phyloP scores from a whole-genome alignment of 23 tunicate genomes.

The Halocynthia roretzi region DNA sequence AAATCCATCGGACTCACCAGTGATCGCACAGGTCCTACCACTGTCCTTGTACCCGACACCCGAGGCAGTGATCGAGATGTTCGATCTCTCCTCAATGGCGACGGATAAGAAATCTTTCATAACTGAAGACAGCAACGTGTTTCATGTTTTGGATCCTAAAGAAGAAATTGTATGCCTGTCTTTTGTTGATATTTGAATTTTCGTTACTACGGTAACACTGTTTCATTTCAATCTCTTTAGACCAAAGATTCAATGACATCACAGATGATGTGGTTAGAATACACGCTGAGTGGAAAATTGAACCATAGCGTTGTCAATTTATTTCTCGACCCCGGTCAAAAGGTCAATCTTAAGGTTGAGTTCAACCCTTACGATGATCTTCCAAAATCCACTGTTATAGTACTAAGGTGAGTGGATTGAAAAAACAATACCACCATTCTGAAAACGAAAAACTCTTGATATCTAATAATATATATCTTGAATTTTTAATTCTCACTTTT shows the following conservation, averaged over 20 bases:
- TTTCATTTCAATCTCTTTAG: constrained; percentile 18
- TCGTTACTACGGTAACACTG: neutral
- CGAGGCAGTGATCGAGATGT: constrained; percentile 18
- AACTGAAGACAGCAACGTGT: constrained; percentile 5
- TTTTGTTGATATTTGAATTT: neutral
- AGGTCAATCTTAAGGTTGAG: constrained; percentile 41
- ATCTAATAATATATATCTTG: neutral
- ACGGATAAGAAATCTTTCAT: constrained; percentile 19
- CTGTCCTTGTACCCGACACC: constrained; percentile 74
- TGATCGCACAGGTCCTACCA: constrained; percentile 70
- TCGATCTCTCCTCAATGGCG: neutral
- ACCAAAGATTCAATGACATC: constrained; percentile 43
- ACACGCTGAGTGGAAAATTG: constrained; percentile 67
- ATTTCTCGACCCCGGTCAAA: constrained; percentile 66
- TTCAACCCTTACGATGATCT: constrained; percentile 39
- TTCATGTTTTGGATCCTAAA: constrained; percentile 14
- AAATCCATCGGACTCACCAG: constrained; percentile 66
- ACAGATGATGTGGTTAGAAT: constrained; percentile 83
- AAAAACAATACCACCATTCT: too few species aligned
- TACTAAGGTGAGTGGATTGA: constrained; percentile 36
- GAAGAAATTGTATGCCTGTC: constrained; percentile 2
- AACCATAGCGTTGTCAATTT: constrained; percentile 54
- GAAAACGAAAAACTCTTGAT: too few species aligned
- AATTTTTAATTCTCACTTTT: neutral
- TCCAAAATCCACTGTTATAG: constrained; percentile 48